Base-by-base conservation (phyloP, 2,113 vertebrate genomes). In the Pongo abelii region DNA sequence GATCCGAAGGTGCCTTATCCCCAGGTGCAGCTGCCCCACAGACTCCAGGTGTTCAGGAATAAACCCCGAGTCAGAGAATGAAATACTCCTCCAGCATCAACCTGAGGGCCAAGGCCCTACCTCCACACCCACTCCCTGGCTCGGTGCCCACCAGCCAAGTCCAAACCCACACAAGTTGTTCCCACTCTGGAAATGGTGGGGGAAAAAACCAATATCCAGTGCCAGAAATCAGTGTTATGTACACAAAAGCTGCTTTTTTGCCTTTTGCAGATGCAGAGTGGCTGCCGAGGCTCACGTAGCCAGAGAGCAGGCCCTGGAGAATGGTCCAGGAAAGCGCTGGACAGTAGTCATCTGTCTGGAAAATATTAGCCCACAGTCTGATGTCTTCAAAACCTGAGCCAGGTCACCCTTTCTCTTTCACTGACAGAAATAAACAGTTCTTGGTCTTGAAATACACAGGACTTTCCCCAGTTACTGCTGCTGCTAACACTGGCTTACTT, bases 311-410 rank as follows among this genome's bases (percentile, higher is more conserved):
- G 27, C 46, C 12, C 55, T 9, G 75, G 87, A 79, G 43, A 80
- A 57, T 3, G 0, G 90, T 64, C 61, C 50, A 85, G 84, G 59
- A 84, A 96, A 90, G 46, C 18, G 59, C 59, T 87, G 80, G 43
- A 67, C 50, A 70, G 67, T 5, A 88, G 92, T 96, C 87, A 85
- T 92, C 87, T 59, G 84, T 94, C 92, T 95, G 98, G 97, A 97
- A 98, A 97, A 83, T 64, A 43, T 97, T 84, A 95, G 40, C 86
- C 80, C 61, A 35, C 12, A n/a, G 90, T 89, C 70, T 92, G 79
- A 78, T 64, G 70, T 88, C 40, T 91, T 23, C 74, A 87, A 72
- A 96, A 87, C 55, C 80, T 77, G 70, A 89, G 11, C 69, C 40
- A 3, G 0, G 92, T 83, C 75, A 75, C 77, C 2, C n/a, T 94